Base-by-base conservation (phyloP, 2,888 invertebrate species). In the Selenia dentaria region DNA sequence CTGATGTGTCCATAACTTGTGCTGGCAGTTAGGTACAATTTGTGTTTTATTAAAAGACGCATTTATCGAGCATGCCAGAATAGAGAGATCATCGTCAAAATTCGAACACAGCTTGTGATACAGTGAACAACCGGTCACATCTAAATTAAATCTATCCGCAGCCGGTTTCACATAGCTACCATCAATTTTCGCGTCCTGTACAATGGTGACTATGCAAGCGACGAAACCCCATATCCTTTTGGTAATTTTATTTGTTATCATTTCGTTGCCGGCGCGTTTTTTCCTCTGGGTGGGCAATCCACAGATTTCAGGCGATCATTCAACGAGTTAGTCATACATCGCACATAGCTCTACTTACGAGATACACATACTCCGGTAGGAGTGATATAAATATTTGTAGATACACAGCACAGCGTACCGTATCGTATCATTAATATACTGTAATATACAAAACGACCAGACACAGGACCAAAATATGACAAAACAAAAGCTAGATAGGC, bases 61-160 rank as follows among this genome's bases (percentile, higher is more conserved):
- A 52, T 76, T 79, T 18, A 90, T 46, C n/a, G 83, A 72, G 61
- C 90, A 90, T 0, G 84, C 82, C 16, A 89, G 53, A 33, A 83
- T 60, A 9, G 78, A 79, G 25, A 90, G 74, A 64, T 86, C 85
- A 49, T 90, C 90, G 35, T 79, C 76, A 39, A 82, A 63, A 54
- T 82, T 77, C 16, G 83, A 83, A 64, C 90, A 90, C 52, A 87
- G 73, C 53, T 86, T 85, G 57, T 85, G 82, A 61, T 84, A 74
- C 54, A 75, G 64, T 44, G 73, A 68, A 65, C 90, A 90, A 39
- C 76, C 81, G 57, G 67, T 70, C 49, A 87, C 62, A 59, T 88
- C 85, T 36, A 80, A 63, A 40, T 59, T 65, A 58, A 74, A 84
- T 57, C 67, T 73, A 57, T 76, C 79, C 49, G 70, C 74, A 13